Base-by-base conservation (phyloP, 53 echinoderm and acorn worm genomes). In the Echinometra lucunter region DNA sequence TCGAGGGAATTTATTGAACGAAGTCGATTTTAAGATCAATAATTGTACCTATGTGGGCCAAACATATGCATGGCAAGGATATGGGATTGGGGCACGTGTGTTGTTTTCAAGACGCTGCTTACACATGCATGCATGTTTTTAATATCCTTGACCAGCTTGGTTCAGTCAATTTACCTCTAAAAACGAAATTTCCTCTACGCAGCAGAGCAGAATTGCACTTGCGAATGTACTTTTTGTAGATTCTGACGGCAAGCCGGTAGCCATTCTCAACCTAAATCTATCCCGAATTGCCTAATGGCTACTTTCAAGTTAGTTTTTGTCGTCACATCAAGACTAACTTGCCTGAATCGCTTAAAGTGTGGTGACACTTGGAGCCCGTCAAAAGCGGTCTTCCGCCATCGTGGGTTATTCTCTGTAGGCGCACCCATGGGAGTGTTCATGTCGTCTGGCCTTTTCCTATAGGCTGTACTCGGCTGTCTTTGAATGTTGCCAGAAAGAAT, bases 241-340 rank as follows among this genome's bases (percentile, higher is more conserved):
- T 30, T 70, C 40, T 75, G 75, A 75, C 37, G 40, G 21, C 3
- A 37, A 75, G 75, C 75, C 75, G 37, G 4, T 75, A 40, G 75
- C 40, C 18, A 21, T 38, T 75, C 75, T 75, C 75, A 75, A 75
- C 75, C 75, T n/a, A 75, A 13, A 75, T 75, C 75, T 17, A 75
- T 75, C 75, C 21, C 18, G 18, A 40, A 37, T 18, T 34, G 40
- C 37, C 75, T 12, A 5, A 21, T 38, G 75, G 75, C 75, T 16
- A 11, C 75, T 75, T 75, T 37, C 40, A 40, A 75, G 75, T 75
- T 75, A 75, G 75, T 37, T 37, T 37, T 75, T 38, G 75, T 38
- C 75, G 75, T 37, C 75, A 18, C 7, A 40, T 38, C 40, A 75
- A 32, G 32, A 75, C 75, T 75, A 40, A 38, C 75, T 75, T 75